Evolutionary conservation across 1,140 invertebrate species (phyloP), one percentile per base, ranked within the genome.

Genomic region (Sipha flava): DNA sequence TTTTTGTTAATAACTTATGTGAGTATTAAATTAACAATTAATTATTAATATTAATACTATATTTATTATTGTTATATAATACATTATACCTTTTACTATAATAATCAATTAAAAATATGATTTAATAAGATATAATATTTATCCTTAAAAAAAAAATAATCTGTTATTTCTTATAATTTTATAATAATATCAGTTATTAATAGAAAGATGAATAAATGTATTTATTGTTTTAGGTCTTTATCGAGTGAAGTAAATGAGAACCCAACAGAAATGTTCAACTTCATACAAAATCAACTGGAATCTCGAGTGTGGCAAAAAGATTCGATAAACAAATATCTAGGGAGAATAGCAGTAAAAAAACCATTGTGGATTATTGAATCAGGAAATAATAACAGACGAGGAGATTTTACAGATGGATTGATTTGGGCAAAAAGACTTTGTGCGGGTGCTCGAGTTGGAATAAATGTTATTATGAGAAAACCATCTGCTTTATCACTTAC

Each of bases 281-380:
- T 59, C 16, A 43, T 77, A 40, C 34, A 54, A 77, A 77, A 77
- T 4, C 79, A 80, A 79, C 18, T 80, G 0, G 85, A 86, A 5
- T 84, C 82, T 37, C 80, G 86, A 2, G 79, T 82, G 1, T 80
- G 87, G 16, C 82, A 83, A 14, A 84, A 83, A 82, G 47, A 84
- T 1, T 81, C 85, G 5, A 83, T 83, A 37, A 59, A 80, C 1
- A 73, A 81, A 31, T 80, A 68, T 29, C n/a, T 70, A 16, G 79
- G 79, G 6, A 80, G 80, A 45, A 66, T 80, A 3, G 54, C 83
- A 2, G 40, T 72, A 2, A 84, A 84, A 14, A 86, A 85, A 57
- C 85, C 85, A 2, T 73, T 87, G 23, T 87, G 87, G 87, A 86
- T 87, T 7, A 86, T 85, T 10, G 86, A 87, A 84, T 85, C 85